These are phyloP conservation scores for Pristionchus japonicus DNA, from an alignment of 2,888 invertebrate species.

Conservation along the genomic window DNA sequence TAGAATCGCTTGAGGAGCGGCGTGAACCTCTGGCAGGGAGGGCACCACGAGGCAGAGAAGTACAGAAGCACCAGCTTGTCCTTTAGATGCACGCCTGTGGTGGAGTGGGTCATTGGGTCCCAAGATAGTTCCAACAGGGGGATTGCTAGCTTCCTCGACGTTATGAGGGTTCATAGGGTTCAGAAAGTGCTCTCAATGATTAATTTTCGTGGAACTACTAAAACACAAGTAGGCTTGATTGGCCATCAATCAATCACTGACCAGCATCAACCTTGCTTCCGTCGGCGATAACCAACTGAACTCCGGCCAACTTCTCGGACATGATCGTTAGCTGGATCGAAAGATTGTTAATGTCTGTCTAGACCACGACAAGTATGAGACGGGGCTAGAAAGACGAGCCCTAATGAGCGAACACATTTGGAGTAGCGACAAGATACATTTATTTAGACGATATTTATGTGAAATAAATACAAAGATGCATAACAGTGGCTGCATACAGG, in stretches of 20 bases:
- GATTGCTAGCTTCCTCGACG: too few relatives aligned
- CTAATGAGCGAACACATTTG: neutral
- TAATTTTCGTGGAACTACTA: too few relatives aligned
- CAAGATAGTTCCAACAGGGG: too few relatives aligned
- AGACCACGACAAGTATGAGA: neutral
- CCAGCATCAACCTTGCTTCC: slow-evolving; percentile 49
- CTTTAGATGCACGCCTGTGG: slow-evolving; percentile 64
- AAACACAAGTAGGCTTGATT: too few relatives aligned
- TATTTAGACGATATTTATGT: neutral
- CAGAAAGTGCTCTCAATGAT: too few relatives aligned
- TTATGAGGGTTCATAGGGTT: neutral
- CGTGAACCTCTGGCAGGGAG: slow-evolving; percentile 73
- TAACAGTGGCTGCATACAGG: neutral
- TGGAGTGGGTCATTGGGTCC: too few relatives aligned
- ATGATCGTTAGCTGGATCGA: neutral
- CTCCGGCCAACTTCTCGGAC: slow-evolving; percentile 44
- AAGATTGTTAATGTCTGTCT: neutral
- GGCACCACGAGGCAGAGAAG: slow-evolving; percentile 79
- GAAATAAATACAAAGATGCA: slow-evolving; percentile 6
- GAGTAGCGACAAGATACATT: neutral
- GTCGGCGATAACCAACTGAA: slow-evolving; percentile 22
- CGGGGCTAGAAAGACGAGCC: slow-evolving; percentile 12
- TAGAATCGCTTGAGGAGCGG: slow-evolving; percentile 74
- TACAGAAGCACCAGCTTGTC: slow-evolving; percentile 77
- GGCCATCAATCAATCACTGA: neutral